Evolutionary conservation across 2,888 invertebrate genomes (phyloP), one percentile per base, ranked within the genome.

Genomic region (Globia sparganii): DNA sequence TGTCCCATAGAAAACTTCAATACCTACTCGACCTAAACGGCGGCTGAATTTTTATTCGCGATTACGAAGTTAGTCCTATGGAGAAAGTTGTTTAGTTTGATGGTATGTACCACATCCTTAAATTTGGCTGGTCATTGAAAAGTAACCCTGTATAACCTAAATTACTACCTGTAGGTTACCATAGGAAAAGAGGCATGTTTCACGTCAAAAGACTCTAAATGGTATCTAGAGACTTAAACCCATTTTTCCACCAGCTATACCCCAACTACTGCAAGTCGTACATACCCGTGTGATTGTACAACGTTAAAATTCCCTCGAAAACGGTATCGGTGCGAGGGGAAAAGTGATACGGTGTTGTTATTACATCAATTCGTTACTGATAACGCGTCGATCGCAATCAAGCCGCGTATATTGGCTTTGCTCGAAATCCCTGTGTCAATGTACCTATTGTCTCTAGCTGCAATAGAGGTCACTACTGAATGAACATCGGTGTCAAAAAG

Each of bases 301-400:
- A 76, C 74, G 81, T 84, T 78, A 81, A 83, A 88, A 84, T 78
- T 87, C 86, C 84, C 84, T 86, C 87, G 85, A 90, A 90, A 87
- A 84, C 75, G 76, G 75, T 92, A 91, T 92, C 90, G 88, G 83
- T 69, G 43, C 73, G 85, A 88, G 91, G 91, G 93, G 91, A 90
- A 90, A 90, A 89, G 90, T 91, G 94, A 94, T 94, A 95, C 88
- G 88, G 88, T 90, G 93, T 80, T 82, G 89, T 94, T 95, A 95
- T 95, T 94, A 94, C 95, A 95, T 94, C 94, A 94, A 95, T 95
- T 93, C 93, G 91, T 93, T 93, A 92, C 93, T 94, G 95, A 95
- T 96, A 95, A 94, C 90, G 89, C 84, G 71, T 81, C 90, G 90
- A 92, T 91, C 90, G 92, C 94, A 94, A 95, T 95, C 94, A 93